Evolutionary conservation across 2,888 invertebrate species (phyloP).

Genomic region (Caenorhabditis becei): DNA sequence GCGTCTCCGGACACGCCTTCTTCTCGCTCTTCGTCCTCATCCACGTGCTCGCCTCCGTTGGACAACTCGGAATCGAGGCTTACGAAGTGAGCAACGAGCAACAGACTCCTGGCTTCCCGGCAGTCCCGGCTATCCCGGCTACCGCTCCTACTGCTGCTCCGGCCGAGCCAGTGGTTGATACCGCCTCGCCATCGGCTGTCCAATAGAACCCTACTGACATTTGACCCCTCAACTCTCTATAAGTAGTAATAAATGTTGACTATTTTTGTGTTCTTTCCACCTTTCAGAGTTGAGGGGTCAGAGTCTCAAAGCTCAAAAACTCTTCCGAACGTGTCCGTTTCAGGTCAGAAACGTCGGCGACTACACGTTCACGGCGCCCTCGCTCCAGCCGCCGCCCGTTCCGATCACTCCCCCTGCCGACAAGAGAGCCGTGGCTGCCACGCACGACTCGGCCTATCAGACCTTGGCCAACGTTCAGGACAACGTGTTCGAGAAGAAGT

Average conservation of each 20-base stretch:
- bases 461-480: slow-evolving; percentile 7
- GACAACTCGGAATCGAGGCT: slow-evolving; percentile 54
- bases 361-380: neutral
- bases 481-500: slow-evolving; percentile 1
- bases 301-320: no score
- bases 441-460: slow-evolving; percentile 2
- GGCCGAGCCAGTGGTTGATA: neutral
- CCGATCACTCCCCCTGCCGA: neutral
- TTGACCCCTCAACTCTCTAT: neutral
- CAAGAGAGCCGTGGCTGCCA: neutral
- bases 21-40: slow-evolving; percentile 57
- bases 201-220: neutral
- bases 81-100: slow-evolving; percentile 46
- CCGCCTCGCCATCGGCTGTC: neutral
- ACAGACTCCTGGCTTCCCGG: neutral
- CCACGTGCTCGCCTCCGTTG: slow-evolving; percentile 38
- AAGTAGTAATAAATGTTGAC: neutral
- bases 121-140: neutral
- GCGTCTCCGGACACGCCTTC: slow-evolving; percentile 47
- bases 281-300: neutral
- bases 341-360: neutral
- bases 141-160: neutral
- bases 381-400: neutral
- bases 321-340: neutral
- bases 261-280: neutral